These are phyloP conservation scores for Sardinella longiceps DNA, from an alignment of 2,797 vertebrate genomes.

Conservation along the genomic window DNA sequence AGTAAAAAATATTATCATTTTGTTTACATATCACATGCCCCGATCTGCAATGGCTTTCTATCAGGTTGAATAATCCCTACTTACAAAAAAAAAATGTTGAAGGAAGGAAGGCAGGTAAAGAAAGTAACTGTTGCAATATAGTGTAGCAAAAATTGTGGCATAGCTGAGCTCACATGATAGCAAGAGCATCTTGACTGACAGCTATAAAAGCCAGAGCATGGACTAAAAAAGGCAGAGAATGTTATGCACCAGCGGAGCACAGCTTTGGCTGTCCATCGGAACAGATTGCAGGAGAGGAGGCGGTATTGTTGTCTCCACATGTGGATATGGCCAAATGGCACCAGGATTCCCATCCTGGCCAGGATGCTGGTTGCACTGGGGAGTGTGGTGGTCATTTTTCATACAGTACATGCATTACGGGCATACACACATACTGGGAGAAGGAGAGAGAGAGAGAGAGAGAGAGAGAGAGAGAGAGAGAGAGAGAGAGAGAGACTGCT, in stretches of 20 bases:
- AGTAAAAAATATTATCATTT: conserved; percentile 30
- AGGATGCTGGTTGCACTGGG: neutral
- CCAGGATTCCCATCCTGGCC: neutral
- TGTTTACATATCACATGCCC: conserved; percentile 39
- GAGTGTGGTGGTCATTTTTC: neutral
- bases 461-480: neutral
- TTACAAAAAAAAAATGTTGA: neutral
- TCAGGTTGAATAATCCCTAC: neutral
- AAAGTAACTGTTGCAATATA: neutral
- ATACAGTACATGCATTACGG: conserved; percentile 15
- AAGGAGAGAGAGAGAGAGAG: neutral
- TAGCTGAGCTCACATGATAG: neutral
- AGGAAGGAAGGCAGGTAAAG: neutral
- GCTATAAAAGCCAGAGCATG: conserved; percentile 16
- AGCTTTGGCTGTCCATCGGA: conserved; percentile 15
- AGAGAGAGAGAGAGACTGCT: neutral
- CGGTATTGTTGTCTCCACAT: conserved; percentile 19
- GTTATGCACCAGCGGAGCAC: conserved; percentile 7
- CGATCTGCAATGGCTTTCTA: conserved; percentile 31
- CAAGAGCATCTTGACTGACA: neutral
- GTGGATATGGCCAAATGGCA: neutral
- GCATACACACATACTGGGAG: neutral
- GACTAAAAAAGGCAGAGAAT: neutral
- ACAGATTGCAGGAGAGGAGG: conserved; percentile 24
- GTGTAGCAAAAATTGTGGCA: neutral